These are phyloP conservation scores for Hepsetus odoe DNA, from an alignment of 2,113 vertebrate species.

Conservation along the genomic window DNA sequence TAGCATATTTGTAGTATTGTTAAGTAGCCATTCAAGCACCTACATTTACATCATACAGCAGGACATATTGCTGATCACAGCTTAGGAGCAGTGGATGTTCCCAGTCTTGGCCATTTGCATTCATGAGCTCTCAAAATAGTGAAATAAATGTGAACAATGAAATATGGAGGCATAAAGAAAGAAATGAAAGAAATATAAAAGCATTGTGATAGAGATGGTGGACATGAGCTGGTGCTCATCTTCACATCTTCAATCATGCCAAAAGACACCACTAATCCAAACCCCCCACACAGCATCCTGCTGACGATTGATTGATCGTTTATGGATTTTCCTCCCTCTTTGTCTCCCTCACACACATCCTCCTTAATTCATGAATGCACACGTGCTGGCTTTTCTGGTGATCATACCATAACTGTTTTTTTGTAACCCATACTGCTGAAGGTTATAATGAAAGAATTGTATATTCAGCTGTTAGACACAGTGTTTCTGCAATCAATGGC, in stretches of 20 bases:
- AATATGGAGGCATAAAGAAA: constrained; percentile 25
- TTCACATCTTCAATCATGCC: constrained; percentile 63
- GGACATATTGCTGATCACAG: too few species aligned
- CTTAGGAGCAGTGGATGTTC: too few species aligned
- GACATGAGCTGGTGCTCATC: constrained; percentile 59
- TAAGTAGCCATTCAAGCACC: too few species aligned
- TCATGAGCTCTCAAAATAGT: neutral
- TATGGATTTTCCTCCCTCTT: constrained; percentile 66
- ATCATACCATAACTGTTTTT: constrained; percentile 11
- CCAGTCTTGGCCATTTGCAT: constrained; percentile 10
- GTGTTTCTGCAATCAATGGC: too few species aligned
- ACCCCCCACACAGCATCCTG: constrained; percentile 32
- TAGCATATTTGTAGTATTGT: too few species aligned
- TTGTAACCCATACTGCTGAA: constrained; percentile 1
- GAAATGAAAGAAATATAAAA: neutral
- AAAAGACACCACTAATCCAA: constrained; percentile 58
- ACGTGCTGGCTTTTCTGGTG: neutral
- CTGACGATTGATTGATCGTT: constrained; percentile 66
- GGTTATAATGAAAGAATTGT: constrained; percentile 27
- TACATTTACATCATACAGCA: too few species aligned
- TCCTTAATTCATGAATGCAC: neutral
- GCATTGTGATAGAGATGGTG: neutral
- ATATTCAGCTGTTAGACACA: neutral
- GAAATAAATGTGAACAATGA: neutral
- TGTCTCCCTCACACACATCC: constrained; percentile 33